Base-by-base conservation (phyloP, 2,113 vertebrate genomes). In the Halcyon malimbica region DNA sequence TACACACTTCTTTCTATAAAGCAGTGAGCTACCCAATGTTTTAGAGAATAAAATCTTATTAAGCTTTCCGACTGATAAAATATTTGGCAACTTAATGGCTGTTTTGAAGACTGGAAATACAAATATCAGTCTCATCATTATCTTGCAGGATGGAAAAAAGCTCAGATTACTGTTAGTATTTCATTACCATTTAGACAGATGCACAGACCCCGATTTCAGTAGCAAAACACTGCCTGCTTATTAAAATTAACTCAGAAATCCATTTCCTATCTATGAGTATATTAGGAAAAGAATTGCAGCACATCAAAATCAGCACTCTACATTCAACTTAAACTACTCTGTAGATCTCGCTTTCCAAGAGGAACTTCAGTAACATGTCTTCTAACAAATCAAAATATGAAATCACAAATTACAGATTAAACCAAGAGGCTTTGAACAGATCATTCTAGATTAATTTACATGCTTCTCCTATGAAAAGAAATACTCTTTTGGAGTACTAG, bases 111-210 rank as follows among this genome's bases (percentile, higher is more conserved):
- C 50, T 51, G 24, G 50, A 51, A 51, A 51, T 51, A 51, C 50
- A 51, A 51, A 24, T 51, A 51, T 51, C 50, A 51, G 50, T 51
- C 29, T 74, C 44, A 12, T 94, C 59, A 42, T 5, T 68, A 95
- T 62, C 64, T 68, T 81, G 16, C 23, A 83, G 50, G 50, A 93
- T 46, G 16, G 35, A 44, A 77, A 73, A 78, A 73, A 59, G 3
- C 7, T 76, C 31, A 68, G 39, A 62, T 57, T 92, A 51, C 37
- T 50, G 51, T 86, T 79, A 78, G 54, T 56, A 95, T 93, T 96
- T 96, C 70, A 95, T 94, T 95, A 92, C 44, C 64, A 92, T 96
- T 90, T 89, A 96, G 54, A 96, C 28, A 37, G 75, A 79, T 67
- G 20, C 74, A 76, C 39, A 83, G 50, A 73, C 6, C 7, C 35